These are phyloP conservation scores for Philaethria dido DNA, from an alignment of 2,888 invertebrate species.

Conservation along the genomic window DNA sequence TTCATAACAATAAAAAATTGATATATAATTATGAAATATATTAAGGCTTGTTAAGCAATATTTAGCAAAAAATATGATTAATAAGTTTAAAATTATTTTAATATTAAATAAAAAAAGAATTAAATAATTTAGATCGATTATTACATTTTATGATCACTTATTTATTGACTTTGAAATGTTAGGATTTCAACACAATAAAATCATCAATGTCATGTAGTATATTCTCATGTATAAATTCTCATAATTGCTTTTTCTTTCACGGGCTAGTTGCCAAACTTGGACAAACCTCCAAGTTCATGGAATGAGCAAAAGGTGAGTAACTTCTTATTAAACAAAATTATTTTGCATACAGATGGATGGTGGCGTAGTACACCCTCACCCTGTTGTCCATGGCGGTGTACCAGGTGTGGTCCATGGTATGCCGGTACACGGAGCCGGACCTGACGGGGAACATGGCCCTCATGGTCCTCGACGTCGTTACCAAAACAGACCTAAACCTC, in stretches of 20 bases:
- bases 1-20: too few species aligned
- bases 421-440: conserved; percentile 73
- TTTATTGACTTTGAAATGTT: background rate
- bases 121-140: too few species aligned
- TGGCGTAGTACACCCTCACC: conserved; percentile 69
- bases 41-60: too few species aligned
- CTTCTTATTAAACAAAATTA: conserved; percentile 23
- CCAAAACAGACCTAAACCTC: conserved; percentile 72
- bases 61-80: too few species aligned
- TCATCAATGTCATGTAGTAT: background rate
- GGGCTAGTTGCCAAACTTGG: conserved; percentile 7
- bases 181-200: too few species aligned
- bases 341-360: conserved; percentile 67
- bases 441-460: conserved; percentile 71
- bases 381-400: conserved; percentile 66
- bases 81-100: too few species aligned
- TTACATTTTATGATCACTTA: background rate
- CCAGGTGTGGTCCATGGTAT: conserved; percentile 71
- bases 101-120: too few species aligned
- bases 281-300: background rate
- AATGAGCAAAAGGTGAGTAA: background rate
- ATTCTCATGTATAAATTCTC: conserved; percentile 8
- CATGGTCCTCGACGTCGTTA: conserved; percentile 74
- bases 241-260: conserved; percentile 1
- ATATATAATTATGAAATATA: too few species aligned